Base-by-base conservation (phyloP, 2,888 invertebrate genomes). In the Xanthia icteritia region DNA sequence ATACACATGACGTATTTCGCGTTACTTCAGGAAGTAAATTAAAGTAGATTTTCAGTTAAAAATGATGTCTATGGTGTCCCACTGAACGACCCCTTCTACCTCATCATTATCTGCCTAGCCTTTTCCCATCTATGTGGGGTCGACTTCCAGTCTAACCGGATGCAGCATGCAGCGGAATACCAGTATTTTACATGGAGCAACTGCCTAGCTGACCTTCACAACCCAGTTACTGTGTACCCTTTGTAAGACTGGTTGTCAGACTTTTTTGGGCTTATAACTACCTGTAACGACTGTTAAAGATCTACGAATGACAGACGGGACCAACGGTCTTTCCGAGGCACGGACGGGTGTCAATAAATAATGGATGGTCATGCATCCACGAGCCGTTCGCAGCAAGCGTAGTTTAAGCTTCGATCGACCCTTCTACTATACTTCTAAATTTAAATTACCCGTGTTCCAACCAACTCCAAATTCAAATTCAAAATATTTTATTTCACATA, bases 1-100 rank as follows among this genome's bases (percentile, higher is more conserved):
- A 83, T 23, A 68, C 54, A 67, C 60, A 73, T 84, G 23, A 84
- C 79, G 72, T 73, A 45, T 68, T 42, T 54, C 20, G 1, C 3
- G 2, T 58, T 31, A 45, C 23, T 66, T 82, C 48, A 65, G 64
- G 58, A 81, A 81, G 58, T 65, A 51, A 51, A 51, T 39, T 20
- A 39, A 31, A 20, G n/a, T 36, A 23, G 9, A 17, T 27, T 48
- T 76, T 42, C 39, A 76, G 45, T 17, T 3, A 36, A 51, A 67
- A 51, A 23, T 3, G 0, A 51, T 23, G 1, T 5, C 2, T 51
- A 9, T 51, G 48, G 15, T 31, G 9, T 48, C 23, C 20, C 23
- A 67, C 15, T 31, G 31, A 48, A 45, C 2, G 15, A 8, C 27
- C 20, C 31, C 15, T 23, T 66, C 45, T 31, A 45, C 13, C 2